Evolutionary conservation across 2,888 invertebrate genomes (phyloP).

Genomic region (Phengaris arion): DNA sequence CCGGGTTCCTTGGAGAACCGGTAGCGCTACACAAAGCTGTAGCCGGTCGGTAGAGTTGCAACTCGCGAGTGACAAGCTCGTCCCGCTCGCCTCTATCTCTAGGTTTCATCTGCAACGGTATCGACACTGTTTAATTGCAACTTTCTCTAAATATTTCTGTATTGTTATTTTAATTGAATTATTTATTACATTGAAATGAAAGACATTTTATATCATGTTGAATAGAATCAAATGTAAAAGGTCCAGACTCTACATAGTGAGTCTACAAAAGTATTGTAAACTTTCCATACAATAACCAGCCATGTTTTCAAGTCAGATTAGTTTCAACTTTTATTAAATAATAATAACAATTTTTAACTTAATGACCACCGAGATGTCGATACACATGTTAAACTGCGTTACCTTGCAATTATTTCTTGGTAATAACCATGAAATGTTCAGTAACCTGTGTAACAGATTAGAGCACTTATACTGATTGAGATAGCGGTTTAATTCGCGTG

Average conservation of each 20-base stretch:
- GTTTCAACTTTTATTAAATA: constrained; percentile 18
- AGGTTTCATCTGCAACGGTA: constrained; percentile 48
- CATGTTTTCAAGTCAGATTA: background rate
- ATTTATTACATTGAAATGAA: background rate
- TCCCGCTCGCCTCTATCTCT: constrained; percentile 48
- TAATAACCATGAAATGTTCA: constrained; percentile 26
- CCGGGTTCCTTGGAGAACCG: background rate
- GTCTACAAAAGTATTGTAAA: background rate
- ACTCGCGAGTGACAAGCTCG: constrained; percentile 33
- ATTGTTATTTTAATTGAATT: constrained; percentile 27
- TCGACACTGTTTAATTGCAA: constrained; percentile 38
- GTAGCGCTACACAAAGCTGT: background rate
- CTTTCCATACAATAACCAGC: background rate
- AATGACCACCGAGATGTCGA: constrained; percentile 11
- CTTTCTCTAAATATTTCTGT: constrained; percentile 39
- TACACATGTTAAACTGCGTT: constrained; percentile 26
- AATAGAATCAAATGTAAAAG: background rate
- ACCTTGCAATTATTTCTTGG: constrained; percentile 26
- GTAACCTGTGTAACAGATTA: background rate
- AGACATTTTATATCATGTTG: background rate
- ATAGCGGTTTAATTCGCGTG: constrained; percentile 53
- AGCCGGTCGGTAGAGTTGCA: background rate
- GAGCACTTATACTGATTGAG: constrained; percentile 15
- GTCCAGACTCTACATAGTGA: background rate
- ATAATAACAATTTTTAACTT: constrained; percentile 4